phyloP scores from a whole-genome alignment of 2,797 vertebrate genomes.

The Lerista edwardsae region DNA sequence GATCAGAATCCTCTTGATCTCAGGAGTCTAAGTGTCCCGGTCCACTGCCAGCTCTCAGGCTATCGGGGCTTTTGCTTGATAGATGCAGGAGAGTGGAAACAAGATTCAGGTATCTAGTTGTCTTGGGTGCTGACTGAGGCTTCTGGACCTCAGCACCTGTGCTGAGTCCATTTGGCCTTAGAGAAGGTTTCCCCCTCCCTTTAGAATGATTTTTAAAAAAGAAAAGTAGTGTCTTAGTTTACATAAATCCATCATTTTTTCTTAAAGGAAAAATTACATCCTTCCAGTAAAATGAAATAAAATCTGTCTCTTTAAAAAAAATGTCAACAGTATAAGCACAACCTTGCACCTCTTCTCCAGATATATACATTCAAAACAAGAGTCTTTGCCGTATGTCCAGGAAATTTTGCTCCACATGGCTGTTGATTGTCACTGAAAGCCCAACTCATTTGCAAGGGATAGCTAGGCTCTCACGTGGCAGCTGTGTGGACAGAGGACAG shows the following conservation, averaged over 20 bases:
- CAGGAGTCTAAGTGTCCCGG: no score
- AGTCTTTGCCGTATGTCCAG: neutral
- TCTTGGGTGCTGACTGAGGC: no score
- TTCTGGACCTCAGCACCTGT: no score
- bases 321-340: neutral
- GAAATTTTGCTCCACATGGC: slow-evolving; percentile 1
- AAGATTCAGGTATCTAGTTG: no score
- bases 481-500: neutral
- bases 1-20: no score
- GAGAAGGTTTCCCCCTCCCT: neutral
- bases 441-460: slow-evolving; percentile 1
- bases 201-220: slow-evolving; percentile 24
- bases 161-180: neutral
- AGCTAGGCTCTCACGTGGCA: slow-evolving; percentile 30
- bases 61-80: no score
- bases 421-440: slow-evolving; percentile 21
- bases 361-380: neutral
- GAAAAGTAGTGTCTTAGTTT: neutral
- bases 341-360: rapidly evolving
- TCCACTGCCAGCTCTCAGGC: no score
- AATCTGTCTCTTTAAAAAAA: neutral
- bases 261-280: neutral
- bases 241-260: neutral
- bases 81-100: no score
- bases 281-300: neutral